These are phyloP conservation scores for Steinernema khuongi DNA, from an alignment of 1,140 invertebrate genomes.

Conservation along the genomic window DNA sequence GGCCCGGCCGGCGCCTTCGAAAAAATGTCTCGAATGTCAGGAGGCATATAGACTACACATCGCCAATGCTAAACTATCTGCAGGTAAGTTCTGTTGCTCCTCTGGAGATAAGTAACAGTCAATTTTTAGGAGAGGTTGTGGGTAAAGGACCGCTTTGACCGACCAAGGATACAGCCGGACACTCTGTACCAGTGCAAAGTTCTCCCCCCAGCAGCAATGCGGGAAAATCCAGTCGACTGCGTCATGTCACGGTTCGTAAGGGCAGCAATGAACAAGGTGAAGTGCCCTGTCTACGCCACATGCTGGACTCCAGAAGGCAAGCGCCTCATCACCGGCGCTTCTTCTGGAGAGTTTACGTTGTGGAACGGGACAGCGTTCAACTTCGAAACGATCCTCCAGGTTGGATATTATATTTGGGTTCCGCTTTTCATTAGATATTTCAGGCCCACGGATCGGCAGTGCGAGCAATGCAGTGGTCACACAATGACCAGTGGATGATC, in stretches of 20 bases:
- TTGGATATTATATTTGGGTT: slow-evolving; percentile 59
- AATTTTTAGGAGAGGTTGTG: background rate
- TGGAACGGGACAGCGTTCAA: slow-evolving; percentile 99
- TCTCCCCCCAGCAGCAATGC: slow-evolving; percentile 48
- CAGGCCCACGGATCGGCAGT: slow-evolving; percentile 96
- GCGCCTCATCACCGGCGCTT: slow-evolving; percentile 91
- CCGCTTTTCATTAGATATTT: slow-evolving; percentile 36
- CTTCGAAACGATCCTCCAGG: slow-evolving; percentile 99
- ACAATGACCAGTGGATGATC: slow-evolving; percentile 99
- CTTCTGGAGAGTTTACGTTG: slow-evolving; percentile 95
- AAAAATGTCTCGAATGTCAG: slow-evolving; percentile 43
- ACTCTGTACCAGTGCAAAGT: slow-evolving; percentile 41
- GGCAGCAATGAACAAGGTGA: slow-evolving; percentile 97
- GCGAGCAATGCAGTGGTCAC: slow-evolving; percentile 97
- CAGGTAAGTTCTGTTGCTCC: slow-evolving; percentile 21
- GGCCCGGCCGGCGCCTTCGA: slow-evolving; percentile 30
- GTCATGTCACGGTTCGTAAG: slow-evolving; percentile 92
- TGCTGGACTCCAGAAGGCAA: slow-evolving; percentile 98
- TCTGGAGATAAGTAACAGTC: background rate
- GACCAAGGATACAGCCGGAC: slow-evolving; percentile 25
- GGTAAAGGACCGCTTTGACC: background rate
- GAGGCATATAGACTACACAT: slow-evolving; percentile 39
- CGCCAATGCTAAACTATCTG: slow-evolving; percentile 37
- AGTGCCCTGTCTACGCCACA: slow-evolving; percentile 96
- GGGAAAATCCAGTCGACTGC: slow-evolving; percentile 90